Evolutionary conservation across 2,113 vertebrate species (phyloP), one percentile per base, ranked within the genome.

Genomic region (Hemibagrus wyckioides): DNA sequence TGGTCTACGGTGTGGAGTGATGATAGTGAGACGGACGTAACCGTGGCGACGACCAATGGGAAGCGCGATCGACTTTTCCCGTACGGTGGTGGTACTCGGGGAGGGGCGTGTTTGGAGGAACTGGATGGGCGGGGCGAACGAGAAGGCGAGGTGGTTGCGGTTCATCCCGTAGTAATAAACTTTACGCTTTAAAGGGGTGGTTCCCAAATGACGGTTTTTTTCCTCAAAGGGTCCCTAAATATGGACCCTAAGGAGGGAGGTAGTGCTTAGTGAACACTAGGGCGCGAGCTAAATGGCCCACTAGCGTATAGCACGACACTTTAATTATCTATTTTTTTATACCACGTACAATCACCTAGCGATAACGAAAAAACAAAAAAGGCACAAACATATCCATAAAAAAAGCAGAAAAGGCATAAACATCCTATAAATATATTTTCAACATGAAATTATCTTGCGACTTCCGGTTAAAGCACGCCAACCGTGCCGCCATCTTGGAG

Each of bases 21-120:
- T 92, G 91, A 95, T 96, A 95, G 95, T 95, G 90, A 96, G 95
- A 95, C 91, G 88, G 21, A 83, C 88, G 92, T 89, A 90, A 69
- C 91, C 54, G 63, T 33, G 73, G 87, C 82, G 75, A 88, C 85
- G 79, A 67, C 95, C 93, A 95, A 95, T 96, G 87, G 92, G 86
- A 87, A 57, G 36, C 65, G 39, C 69, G 83, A 4, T 69, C 2
- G 44, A 41, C 90, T 92, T 39, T 92, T 91, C 91, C 91, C 85
- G 25, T 33, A 44, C 84, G 41, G 85, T 48, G 36, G 59, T 33
- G 56, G 50, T 59, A 75, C 39, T 30, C 39, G 28, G 19, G 19
- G 7, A 59, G 21, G 25, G 23, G 59, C 28, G 59, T 61, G 23
- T n/a, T n/a, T n/a, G 9, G 9, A 10, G 23, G 8, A 23, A 8